Conservation (phyloP, 2,797 vertebrate species). For the Sciurus vulgaris region DNA sequence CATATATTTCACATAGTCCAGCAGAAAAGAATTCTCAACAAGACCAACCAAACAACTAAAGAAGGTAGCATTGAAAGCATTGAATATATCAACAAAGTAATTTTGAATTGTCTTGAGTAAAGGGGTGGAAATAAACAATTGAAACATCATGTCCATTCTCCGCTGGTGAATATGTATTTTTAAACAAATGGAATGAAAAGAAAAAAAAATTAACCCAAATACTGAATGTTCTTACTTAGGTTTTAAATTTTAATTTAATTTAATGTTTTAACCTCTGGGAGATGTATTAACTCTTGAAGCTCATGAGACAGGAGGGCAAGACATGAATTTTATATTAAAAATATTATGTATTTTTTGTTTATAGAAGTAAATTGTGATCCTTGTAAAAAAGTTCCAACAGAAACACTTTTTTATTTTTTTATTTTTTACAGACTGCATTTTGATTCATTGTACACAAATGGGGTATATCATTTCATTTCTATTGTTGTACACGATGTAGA, state of each 20-base stretch:
- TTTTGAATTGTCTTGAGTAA: slow-evolving; percentile 44
- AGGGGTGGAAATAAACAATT: slow-evolving; percentile 55
- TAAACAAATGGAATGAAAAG: slow-evolving; percentile 61
- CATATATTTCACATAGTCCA: slow-evolving; percentile 48
- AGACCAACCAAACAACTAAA: slow-evolving; percentile 66
- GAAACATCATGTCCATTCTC: neutral
- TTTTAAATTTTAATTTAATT: slow-evolving; percentile 24
- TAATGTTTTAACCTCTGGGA: slow-evolving; percentile 18
- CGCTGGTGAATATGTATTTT: slow-evolving; percentile 35
- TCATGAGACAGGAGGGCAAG: neutral
- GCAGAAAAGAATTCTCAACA: slow-evolving; percentile 64
- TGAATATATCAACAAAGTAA: slow-evolving; percentile 47
- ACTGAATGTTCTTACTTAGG: neutral
- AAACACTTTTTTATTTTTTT: neutral
- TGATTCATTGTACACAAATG: too few species aligned
- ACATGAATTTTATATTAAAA: slow-evolving; percentile 25
- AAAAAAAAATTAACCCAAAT: neutral
- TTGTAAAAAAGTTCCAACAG: neutral
- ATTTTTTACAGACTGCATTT: too few species aligned
- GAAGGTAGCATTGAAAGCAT: slow-evolving; percentile 33
- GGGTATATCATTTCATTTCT: too few species aligned
- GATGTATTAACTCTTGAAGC: slow-evolving; percentile 12
- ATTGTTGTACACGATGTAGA: too few species aligned
- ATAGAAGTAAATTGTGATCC: neutral
- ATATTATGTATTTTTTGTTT: slow-evolving; percentile 7